Evolutionary conservation across 2,113 vertebrate species (phyloP).

Genomic region (Sphyrna mokarran): DNA sequence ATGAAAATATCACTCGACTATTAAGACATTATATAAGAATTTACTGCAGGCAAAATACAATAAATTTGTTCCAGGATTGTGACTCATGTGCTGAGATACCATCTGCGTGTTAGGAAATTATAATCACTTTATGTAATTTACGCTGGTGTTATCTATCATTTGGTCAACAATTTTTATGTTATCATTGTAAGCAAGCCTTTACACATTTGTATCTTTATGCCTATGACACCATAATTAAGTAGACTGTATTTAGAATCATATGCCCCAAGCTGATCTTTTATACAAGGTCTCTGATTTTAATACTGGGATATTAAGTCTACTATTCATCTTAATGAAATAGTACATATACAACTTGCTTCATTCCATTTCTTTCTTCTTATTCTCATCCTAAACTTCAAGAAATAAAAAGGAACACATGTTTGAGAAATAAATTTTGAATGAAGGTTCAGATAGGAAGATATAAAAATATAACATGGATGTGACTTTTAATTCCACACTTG

Average conservation of each 20-base stretch:
- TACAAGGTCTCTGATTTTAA: background rate
- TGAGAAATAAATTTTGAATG: slow-evolving; percentile 8
- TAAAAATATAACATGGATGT: background rate
- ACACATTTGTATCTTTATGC: background rate
- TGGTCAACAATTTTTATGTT: background rate
- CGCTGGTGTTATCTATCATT: background rate
- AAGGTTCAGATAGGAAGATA: background rate
- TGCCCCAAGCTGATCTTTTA: background rate
- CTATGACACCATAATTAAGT: background rate
- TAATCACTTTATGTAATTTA: background rate
- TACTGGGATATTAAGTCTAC: background rate
- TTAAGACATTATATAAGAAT: background rate
- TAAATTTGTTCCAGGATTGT: background rate
- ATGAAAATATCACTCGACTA: background rate
- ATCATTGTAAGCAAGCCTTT: background rate
- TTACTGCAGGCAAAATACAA: background rate
- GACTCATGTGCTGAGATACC: background rate
- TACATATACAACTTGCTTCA: background rate
- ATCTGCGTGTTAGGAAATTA: background rate
- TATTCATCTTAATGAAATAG: background rate
- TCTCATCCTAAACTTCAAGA: background rate
- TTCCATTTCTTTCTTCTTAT: background rate
- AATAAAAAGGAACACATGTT: background rate
- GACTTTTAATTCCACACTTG: background rate
- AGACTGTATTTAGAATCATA: background rate